Evolutionary conservation across 2,113 vertebrate species (phyloP), one percentile per base, ranked within the genome.

Genomic region (Semnornis frantzii): DNA sequence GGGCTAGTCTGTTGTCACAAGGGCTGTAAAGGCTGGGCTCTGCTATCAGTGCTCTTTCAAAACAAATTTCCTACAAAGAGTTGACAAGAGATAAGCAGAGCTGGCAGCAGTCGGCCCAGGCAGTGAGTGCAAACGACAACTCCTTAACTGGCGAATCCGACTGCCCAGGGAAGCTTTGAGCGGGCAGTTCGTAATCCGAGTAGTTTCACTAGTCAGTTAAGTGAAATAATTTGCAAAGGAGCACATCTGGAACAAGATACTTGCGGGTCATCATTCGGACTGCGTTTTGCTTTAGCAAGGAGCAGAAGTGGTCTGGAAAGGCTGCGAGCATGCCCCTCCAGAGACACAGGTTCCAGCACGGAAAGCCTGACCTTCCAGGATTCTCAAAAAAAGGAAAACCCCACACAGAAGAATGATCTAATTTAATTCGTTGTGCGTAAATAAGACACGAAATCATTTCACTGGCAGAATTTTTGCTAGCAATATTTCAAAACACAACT

Each of bases 251-350:
- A 75, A 55, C 6, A 7, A 10, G 34, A 23, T 23, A 7, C 0
- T 1, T 15, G 74, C 42, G 6, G 24, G 31, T 13, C 58, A 39
- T 4, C 16, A 1, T 8, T 6, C 1, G 10, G 37, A 6, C 44
- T 2, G 19, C 4, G 0, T 10, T 73, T 9, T 37, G 16, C 44
- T 70, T 9, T 7, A 15, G 12, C 16, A 3, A 0, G 3, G 28
- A 4, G 1, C 1, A 31, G 1, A 4, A 2, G 7, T 0, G 27
- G 5, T 17, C 33, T 52, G 8, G 23, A 1, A 8, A 19, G 18
- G 15, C 0, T 6, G 30, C 1, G 1, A 62, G 12, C 4, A 3
- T 0, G 8, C 3, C 33, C 9, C 12, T 17, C 25, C 7, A 17
- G 68, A 69, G 18, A 9, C 5, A 5, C 5, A 27, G 19, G 52